Evolutionary conservation across 2,888 invertebrate species (phyloP), one percentile per base, ranked within the genome.

Genomic region (Copidosoma aretas): DNA sequence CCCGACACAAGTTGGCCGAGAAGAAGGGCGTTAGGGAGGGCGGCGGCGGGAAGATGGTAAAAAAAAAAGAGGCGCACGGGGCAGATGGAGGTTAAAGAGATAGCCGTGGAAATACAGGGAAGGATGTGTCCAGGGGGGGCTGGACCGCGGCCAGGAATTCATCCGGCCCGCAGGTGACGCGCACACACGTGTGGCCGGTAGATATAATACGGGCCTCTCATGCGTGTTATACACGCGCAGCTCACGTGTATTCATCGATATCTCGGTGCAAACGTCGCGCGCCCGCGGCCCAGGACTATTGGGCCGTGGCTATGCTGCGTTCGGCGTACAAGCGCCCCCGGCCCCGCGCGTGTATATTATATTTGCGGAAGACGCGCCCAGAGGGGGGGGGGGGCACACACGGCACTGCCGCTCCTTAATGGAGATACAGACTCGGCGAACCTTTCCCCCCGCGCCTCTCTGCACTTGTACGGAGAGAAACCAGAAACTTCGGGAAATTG

Each of bases 121-220:
- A 51, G 51, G 66, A 59, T 73, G 75, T 74, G 73, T 19, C n/a
- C n/a, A n/a, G n/a, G n/a, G 21, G 2, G 12, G 2, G 75, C 77
- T 81, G 81, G 80, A 79, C 76, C 73, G 58, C 68, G 70, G 80
- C 81, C 80, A 81, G 78, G 77, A 81, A 80, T 77, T 77, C 77
- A 80, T 79, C 77, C 77, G 70, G 57, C 66, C 74, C 74, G 74
- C 77, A 78, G 77, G 75, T 77, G 74, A 32, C 22, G 22, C 61
- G 39, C 74, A 78, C 15, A 32, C 19, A 15, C 12, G 54, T 19
- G 41, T 21, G 32, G 8, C 49, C 15, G 32, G 2, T 24, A 58
- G 22, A 17, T 3, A 32, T 32, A 32, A 32, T 32, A 10, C n/a
- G 22, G 14, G 10, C 8, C n/a, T 17, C 39, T 1, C 22, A 17